Percentiles rank a stretch among this genome's conserved stretches.
Conservation (phyloP, 2,888 invertebrate genomes). For the Thymelicus acteon region DNA sequence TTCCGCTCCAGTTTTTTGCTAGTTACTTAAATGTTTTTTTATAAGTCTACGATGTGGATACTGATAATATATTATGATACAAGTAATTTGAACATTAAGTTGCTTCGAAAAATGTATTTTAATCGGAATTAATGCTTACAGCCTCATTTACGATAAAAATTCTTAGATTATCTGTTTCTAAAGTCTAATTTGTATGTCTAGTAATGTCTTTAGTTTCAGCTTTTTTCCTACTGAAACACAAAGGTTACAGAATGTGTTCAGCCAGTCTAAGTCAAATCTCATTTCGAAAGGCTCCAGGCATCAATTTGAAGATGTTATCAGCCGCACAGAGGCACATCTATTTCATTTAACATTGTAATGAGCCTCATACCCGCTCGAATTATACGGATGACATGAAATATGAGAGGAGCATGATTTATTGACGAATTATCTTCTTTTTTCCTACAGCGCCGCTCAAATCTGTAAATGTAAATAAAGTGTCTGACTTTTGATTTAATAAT, state of each 20-base stretch:
- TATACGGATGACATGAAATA: constrained; percentile 60
- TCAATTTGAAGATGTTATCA: constrained; percentile 36
- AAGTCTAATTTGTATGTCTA: no score
- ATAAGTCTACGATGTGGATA: no score
- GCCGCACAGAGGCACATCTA: constrained; percentile 51
- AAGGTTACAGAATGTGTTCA: neutral
- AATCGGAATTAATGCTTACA: no score
- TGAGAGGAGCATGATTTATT: constrained; percentile 71
- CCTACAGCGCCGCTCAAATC: constrained; percentile 58
- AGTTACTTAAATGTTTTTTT: neutral
- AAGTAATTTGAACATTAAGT: no score
- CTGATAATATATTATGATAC: no score
- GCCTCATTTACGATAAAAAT: no score
- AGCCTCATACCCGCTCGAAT: constrained; percentile 49
- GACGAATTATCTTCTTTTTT: constrained; percentile 72
- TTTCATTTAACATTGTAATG: constrained; percentile 70
- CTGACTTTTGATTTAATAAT: constrained; percentile 74
- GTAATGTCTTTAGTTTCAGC: neutral
- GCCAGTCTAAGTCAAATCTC: constrained; percentile 7
- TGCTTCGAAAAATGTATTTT: no score
- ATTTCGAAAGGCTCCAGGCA: constrained; percentile 30
- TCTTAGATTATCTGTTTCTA: no score
- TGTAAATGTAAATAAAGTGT: constrained; percentile 77
- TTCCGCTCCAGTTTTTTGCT: neutral
- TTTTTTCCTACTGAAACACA: no score